Evolutionary conservation across 1,140 invertebrate species (phyloP).

Genomic region (Formica exsecta): DNA sequence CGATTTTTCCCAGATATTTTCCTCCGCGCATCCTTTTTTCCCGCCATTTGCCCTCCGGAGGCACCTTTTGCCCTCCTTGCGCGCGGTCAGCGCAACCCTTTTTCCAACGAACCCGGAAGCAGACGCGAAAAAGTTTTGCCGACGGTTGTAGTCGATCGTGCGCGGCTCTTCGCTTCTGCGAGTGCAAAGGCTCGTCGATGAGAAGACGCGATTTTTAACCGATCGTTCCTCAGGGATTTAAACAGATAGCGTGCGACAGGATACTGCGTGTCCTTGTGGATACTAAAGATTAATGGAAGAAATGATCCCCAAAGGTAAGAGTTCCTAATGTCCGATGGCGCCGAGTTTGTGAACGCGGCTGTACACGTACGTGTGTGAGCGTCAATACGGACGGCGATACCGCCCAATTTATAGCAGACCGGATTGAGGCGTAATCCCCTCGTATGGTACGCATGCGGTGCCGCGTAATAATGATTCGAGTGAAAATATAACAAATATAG

Average conservation of each 20-base stretch:
- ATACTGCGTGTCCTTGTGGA: conserved; percentile 2
- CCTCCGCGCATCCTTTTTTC: conserved; percentile 61
- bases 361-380: conserved; percentile 10
- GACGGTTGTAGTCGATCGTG: conserved; percentile 34
- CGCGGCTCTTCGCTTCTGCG: conserved; percentile 1
- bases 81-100: conserved; percentile 58
- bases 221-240: conserved; percentile 41
- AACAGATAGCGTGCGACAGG: background rate
- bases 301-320: conserved; percentile 6
- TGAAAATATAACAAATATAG: conserved; percentile 77
- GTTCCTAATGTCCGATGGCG: conserved; percentile 6
- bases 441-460: conserved; percentile 63
- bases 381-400: conserved; percentile 66
- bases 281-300: conserved; percentile 53
- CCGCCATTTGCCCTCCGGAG: conserved; percentile 48
- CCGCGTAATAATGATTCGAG: conserved; percentile 79
- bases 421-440: conserved; percentile 78
- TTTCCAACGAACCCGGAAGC: conserved; percentile 43
- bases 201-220: conserved; percentile 43
- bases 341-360: conserved; percentile 33
- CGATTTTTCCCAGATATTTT: conserved; percentile 68
- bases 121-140: conserved; percentile 62
- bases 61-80: conserved; percentile 29
- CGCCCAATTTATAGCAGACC: conserved; percentile 78
- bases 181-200: conserved; percentile 30